Conservation (phyloP, 2,113 vertebrate genomes). For the Rana temporaria region DNA sequence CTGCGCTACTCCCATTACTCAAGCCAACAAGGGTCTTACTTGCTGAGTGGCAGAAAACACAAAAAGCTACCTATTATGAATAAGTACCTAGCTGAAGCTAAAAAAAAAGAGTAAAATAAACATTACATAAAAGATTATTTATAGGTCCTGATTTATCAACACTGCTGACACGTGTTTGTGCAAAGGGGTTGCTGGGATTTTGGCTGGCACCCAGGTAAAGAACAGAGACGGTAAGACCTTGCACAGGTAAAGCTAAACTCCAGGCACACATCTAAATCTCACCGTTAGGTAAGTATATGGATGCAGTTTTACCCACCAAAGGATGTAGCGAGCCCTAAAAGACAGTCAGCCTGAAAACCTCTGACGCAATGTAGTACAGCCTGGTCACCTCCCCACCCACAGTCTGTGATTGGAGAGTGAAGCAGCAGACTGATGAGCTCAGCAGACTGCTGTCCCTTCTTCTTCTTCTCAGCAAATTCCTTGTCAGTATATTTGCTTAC, state of each 20-base stretch:
- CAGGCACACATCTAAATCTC: too few species aligned
- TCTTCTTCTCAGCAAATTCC: too few species aligned
- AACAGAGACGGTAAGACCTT: background rate
- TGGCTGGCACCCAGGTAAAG: slow-evolving; percentile 13
- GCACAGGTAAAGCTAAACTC: background rate
- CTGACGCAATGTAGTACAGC: too few species aligned
- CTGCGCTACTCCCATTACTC: slow-evolving; percentile 81
- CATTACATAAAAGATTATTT: slow-evolving; percentile 70
- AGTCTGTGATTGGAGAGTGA: too few species aligned
- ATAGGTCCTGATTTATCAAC: slow-evolving; percentile 63
- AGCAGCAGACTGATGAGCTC: too few species aligned
- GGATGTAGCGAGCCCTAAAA: too few species aligned
- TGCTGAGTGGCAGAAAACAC: slow-evolving; percentile 76
- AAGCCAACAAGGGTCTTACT: slow-evolving; percentile 78
- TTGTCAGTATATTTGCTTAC: too few species aligned
- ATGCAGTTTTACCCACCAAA: too few species aligned
- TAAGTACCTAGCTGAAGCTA: slow-evolving; percentile 72
- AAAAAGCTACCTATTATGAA: slow-evolving; percentile 79
- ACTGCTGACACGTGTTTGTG: slow-evolving; percentile 62
- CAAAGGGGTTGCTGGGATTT: slow-evolving; percentile 49
- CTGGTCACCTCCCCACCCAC: too few species aligned
- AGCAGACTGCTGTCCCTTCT: too few species aligned
- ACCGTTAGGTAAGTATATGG: too few species aligned
- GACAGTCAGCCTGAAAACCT: too few species aligned
- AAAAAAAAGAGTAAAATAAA: slow-evolving; percentile 57